Conservation (phyloP, 2,797 vertebrate species). For the Oceanodroma leucorhoa region DNA sequence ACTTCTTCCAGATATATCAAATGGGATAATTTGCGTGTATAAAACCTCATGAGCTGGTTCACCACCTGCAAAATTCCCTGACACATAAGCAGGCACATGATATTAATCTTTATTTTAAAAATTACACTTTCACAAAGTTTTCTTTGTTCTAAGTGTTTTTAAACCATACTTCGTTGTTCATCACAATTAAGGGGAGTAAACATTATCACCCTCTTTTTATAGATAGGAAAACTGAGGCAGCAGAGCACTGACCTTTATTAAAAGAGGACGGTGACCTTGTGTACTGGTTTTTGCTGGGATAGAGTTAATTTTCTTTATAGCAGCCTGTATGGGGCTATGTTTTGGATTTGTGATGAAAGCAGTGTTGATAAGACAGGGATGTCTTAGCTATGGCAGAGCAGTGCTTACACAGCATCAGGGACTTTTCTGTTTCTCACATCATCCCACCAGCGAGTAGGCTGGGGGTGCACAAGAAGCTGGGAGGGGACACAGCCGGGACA, state of each 20-base stretch:
- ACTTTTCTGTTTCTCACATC: background rate
- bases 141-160: background rate
- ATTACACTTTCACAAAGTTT: background rate
- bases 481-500: background rate
- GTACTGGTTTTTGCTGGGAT: background rate
- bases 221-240: background rate
- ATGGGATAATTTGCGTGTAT: background rate
- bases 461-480: background rate
- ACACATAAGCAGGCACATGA: rapidly evolving
- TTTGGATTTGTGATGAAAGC: background rate
- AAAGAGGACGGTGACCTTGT: background rate
- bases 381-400: background rate
- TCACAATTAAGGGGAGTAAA: background rate
- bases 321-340: background rate
- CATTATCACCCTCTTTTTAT: background rate
- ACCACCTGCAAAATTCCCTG: background rate
- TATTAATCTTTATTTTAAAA: background rate
- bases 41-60: background rate
- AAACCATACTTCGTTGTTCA: background rate
- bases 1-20: background rate
- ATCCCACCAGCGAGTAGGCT: rapidly evolving
- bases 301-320: background rate
- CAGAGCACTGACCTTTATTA: background rate
- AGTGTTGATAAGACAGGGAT: background rate
- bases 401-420: background rate